Percentiles rank a stretch among this genome's conserved stretches.
Conservation (phyloP, 2,797 vertebrate species). For the Sebastes hubbsi region DNA sequence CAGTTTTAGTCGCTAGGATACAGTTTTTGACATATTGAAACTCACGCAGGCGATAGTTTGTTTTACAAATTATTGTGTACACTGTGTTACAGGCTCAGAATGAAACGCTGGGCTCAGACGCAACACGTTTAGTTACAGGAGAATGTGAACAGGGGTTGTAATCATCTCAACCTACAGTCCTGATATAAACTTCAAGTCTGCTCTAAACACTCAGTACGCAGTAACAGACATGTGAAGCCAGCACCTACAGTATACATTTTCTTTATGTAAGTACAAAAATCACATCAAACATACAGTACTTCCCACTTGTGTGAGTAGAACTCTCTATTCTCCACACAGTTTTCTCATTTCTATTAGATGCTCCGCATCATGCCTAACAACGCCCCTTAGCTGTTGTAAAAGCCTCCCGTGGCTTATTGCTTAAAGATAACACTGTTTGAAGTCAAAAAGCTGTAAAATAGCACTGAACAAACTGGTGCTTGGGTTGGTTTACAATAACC, state of each 20-base stretch:
- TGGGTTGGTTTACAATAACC: background rate
- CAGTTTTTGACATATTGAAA: background rate
- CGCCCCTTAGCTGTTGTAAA: no score
- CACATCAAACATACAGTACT: background rate
- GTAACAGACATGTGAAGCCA: background rate
- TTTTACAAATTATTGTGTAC: no score
- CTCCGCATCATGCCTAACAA: no score
- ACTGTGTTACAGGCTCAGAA: background rate
- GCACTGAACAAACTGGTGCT: background rate
- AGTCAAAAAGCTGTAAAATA: background rate
- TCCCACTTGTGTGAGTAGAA: background rate
- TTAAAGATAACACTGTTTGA: background rate
- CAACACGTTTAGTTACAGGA: background rate
- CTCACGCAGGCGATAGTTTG: background rate
- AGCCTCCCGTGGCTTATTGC: no score
- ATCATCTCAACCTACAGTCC: background rate
- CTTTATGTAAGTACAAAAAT: background rate
- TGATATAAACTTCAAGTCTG: background rate
- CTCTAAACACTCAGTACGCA: background rate
- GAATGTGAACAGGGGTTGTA: background rate
- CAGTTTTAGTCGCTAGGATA: background rate
- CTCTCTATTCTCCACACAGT: background rate
- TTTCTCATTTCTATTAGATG: background rate
- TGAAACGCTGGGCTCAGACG: background rate
- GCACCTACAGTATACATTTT: background rate